phyloP scores from a whole-genome alignment of 2,113 vertebrate genomes.

The Neolamprologus variostigma region DNA sequence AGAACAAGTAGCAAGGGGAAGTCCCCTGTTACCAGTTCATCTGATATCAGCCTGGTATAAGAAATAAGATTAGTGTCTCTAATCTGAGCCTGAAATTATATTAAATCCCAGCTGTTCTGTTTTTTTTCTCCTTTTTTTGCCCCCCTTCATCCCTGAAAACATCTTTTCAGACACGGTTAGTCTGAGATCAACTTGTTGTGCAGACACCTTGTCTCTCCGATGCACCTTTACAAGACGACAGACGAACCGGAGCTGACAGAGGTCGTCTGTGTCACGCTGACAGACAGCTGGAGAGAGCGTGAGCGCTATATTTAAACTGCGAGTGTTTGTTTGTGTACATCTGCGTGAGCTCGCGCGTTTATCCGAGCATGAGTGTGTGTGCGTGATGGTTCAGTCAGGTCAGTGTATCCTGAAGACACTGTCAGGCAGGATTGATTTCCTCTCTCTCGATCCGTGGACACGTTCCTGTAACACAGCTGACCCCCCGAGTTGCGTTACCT shows the following conservation, averaged over 20 bases:
- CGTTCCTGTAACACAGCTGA: constrained; percentile 93
- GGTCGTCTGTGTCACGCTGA: constrained; percentile 1
- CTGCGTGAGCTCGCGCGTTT: background rate
- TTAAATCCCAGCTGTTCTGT: background rate
- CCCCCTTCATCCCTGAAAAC: background rate
- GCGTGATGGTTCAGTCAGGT: constrained; percentile 72
- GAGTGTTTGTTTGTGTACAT: constrained; percentile 29
- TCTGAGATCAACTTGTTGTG: background rate
- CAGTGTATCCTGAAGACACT: constrained; percentile 94
- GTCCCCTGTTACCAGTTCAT: background rate
- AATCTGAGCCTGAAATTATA: background rate
- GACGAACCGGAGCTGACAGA: constrained; percentile 39
- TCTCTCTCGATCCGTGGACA: constrained; percentile 80
- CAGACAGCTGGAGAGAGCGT: constrained; percentile 5
- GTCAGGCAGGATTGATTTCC: constrained; percentile 95
- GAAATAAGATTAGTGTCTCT: background rate
- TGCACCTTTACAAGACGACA: constrained; percentile 38
- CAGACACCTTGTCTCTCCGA: constrained; percentile 9
- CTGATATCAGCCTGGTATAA: background rate
- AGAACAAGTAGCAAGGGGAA: background rate
- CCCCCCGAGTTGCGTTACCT: constrained; percentile 85
- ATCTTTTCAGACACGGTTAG: background rate
- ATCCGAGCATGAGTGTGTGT: background rate
- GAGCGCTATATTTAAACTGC: constrained; percentile 11
- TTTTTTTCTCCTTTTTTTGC: background rate